These are phyloP conservation scores for Drosophila watanabei DNA, from an alignment of 1,140 invertebrate genomes.

Conservation along the genomic window DNA sequence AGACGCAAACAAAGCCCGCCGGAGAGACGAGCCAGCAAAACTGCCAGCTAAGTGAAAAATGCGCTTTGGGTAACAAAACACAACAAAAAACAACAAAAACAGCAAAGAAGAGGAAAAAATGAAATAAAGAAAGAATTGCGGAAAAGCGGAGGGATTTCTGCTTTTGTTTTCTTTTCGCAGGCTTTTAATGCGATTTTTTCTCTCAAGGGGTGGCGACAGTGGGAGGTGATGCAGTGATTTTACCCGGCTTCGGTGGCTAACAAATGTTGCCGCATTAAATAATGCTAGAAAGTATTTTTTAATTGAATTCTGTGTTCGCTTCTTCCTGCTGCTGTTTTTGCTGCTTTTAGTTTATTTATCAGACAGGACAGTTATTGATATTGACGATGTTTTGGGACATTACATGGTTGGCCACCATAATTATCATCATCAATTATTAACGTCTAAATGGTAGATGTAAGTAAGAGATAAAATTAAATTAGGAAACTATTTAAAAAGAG, in stretches of 20 bases:
- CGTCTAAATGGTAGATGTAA: not conserved
- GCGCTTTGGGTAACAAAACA: constrained; percentile 59
- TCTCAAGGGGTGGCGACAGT: not conserved
- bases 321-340: constrained; percentile 25
- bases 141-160: constrained; percentile 32
- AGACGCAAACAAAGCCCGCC: constrained; percentile 46
- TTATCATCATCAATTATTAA: constrained; percentile 16
- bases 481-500: too few species aligned
- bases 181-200: constrained; percentile 58
- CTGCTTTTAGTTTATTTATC: constrained; percentile 40
- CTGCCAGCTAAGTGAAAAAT: constrained; percentile 57
- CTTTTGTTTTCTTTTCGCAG: constrained; percentile 60
- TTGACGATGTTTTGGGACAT: constrained; percentile 19
- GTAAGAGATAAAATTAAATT: not conserved
- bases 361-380: constrained; percentile 53
- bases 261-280: constrained; percentile 60
- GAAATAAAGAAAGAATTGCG: constrained; percentile 42
- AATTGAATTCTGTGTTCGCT: constrained; percentile 56
- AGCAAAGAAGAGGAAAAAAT: not conserved
- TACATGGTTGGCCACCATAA: constrained; percentile 15
- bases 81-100: constrained; percentile 3
- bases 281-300: constrained; percentile 57
- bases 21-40: constrained; percentile 45
- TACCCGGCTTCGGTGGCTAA: constrained; percentile 41
- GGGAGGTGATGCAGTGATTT: constrained; percentile 60